Conservation (phyloP, 2,113 vertebrate species). For the Neotoma lepida region DNA sequence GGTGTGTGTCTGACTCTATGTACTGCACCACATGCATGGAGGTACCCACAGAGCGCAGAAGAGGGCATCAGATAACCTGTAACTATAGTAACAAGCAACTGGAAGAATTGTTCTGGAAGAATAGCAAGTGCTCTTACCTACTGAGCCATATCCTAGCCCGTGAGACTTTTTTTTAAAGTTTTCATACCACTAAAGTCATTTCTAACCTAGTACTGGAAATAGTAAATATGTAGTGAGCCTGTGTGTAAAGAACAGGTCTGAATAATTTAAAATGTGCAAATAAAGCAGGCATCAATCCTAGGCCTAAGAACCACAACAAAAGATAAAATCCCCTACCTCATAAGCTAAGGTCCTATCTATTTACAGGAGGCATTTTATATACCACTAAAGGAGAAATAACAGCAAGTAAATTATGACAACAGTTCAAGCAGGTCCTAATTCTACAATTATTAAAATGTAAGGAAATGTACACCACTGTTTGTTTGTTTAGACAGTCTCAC, state of each 20-base stretch:
- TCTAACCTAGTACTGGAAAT: constrained; percentile 8
- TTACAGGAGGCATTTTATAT: background rate
- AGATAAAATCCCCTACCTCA: background rate
- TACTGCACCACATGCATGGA: background rate
- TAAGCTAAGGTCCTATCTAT: background rate
- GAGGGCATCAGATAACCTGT: background rate
- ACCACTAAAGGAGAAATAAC: background rate
- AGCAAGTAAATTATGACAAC: background rate
- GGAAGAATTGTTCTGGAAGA: background rate
- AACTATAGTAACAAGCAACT: background rate
- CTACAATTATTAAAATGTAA: constrained; percentile 8
- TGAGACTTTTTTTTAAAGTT: background rate
- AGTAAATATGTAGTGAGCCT: background rate
- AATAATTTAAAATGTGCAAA: constrained; percentile 29
- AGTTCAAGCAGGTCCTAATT: background rate
- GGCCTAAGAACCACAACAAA: background rate
- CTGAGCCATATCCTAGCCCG: background rate
- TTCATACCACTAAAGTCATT: background rate
- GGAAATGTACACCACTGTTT: background rate
- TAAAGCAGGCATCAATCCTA: background rate
- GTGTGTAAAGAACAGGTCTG: background rate
- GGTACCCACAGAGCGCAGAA: background rate
- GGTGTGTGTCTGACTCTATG: background rate
- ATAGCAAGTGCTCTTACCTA: background rate
- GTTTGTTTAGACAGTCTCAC: background rate